Evolutionary conservation across 2,888 invertebrate species (phyloP), one percentile per base, ranked within the genome.

Genomic region (Lottia gigantea): DNA sequence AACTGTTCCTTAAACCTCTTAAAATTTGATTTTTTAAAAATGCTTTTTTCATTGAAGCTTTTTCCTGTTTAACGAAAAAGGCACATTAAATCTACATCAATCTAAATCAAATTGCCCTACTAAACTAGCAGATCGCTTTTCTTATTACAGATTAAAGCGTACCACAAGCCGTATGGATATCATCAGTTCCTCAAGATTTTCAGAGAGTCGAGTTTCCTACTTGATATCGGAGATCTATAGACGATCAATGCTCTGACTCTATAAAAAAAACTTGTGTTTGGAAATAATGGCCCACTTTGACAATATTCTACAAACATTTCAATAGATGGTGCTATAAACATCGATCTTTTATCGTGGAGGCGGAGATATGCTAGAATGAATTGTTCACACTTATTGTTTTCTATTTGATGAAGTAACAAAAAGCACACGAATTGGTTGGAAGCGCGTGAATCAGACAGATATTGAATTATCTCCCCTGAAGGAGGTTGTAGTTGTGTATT

Each of bases 261-360:
- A 55, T 55, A 55, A 23, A 23, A 55, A 55, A 55, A 55, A 23
- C 55, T 55, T 23, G 19, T 55, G 19, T 55, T 23, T 55, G 19
- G 55, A 55, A 23, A 55, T 23, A 55, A 55, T 23, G 55, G 19
- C 8, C 23, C 55, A 55, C 23, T 55, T 55, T 55, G 23, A 55
- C 55, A 23, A 55, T 55, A 55, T 19, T 55, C 23, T 23, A 23
- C 19, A 55, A 23, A 19, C 19, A 55, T 23, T 55, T 55, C 55
- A 55, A 55, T 55, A 23, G 55, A 55, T 23, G 55, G 19, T 19
- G 55, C 55, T 55, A 23, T 23, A 55, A 55, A 55, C 55, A 55
- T 55, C 55, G 55, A 55, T 55, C 55, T 55, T 55, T 55, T 55
- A 55, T 55, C 55, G 55, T 55, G 55, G 55, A 55, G 55, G 55